Conservation (phyloP, 2,888 invertebrate species). For the Scotopteryx bipunctaria region DNA sequence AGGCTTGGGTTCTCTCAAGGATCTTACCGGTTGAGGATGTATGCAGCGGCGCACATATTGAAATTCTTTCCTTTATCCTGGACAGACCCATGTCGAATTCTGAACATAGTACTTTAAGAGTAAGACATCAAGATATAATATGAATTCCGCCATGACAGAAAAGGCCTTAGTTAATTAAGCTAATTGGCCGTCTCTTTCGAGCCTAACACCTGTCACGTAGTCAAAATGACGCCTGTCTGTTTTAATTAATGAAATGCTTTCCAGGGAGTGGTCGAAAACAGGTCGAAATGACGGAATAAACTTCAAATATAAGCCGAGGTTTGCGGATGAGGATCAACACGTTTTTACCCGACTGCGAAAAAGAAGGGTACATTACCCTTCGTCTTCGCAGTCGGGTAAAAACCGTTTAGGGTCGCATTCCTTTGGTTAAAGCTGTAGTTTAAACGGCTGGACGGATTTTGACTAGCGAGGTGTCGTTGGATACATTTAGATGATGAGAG, state of each 20-base stretch:
- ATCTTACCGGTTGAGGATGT: background rate
- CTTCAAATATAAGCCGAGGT: constrained; percentile 5
- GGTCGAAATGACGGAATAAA: constrained; percentile 11
- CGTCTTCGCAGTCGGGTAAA: too few relatives aligned
- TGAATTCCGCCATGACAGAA: background rate
- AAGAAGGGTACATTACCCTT: too few relatives aligned
- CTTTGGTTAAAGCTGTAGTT: too few relatives aligned
- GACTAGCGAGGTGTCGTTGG: too few relatives aligned
- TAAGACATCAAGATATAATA: background rate
- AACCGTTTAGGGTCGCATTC: too few relatives aligned
- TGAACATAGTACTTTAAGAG: background rate
- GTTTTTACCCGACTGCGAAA: too few relatives aligned
- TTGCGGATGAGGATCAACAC: too few relatives aligned
- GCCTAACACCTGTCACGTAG: constrained; percentile 52
- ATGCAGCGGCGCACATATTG: background rate
- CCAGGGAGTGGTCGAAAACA: constrained; percentile 46
- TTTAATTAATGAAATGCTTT: constrained; percentile 67
- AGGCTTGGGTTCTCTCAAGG: background rate
- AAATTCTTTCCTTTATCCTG: background rate
- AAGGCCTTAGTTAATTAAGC: constrained; percentile 50
- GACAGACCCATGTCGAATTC: background rate
- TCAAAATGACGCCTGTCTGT: constrained; percentile 60
- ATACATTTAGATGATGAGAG: too few relatives aligned
- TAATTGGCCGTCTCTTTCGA: constrained; percentile 53
- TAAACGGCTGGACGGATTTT: too few relatives aligned